A percentile compares a stretch with the other conserved stretches of the same genome.
Evolutionary conservation across 1,140 invertebrate genomes (phyloP).

Genomic region (Lordiphosa collinella): DNA sequence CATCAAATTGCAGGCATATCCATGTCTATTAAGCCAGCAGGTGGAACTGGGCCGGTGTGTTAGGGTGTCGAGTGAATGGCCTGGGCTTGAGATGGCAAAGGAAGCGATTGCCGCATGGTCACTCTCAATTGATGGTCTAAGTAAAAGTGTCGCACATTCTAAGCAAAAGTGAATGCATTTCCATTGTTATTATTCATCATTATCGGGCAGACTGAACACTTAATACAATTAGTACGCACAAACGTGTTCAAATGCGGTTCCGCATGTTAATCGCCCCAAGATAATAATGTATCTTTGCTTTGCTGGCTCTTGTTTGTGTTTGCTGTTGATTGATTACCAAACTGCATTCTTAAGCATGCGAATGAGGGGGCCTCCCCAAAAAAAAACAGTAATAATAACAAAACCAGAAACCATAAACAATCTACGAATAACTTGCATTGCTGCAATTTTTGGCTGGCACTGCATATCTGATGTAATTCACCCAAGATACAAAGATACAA

Average conservation of each 20-base stretch:
- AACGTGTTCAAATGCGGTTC: constrained; percentile 75
- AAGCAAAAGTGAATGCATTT: constrained; percentile 34
- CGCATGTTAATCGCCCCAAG: constrained; percentile 33
- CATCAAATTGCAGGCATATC: constrained; percentile 41
- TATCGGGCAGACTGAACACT: constrained; percentile 27
- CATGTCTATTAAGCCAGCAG: constrained; percentile 15
- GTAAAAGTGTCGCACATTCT: constrained; percentile 65
- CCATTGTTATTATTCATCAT: constrained; percentile 8
- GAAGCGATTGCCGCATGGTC: constrained; percentile 4
- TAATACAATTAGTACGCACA: constrained; percentile 57
- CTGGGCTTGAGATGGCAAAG: constrained; percentile 7
- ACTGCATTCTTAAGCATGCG: constrained; percentile 37
- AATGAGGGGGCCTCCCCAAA: neutral
- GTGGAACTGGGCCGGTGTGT: constrained; percentile 54
- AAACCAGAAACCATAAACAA: constrained; percentile 20
- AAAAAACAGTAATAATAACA: constrained; percentile 18
- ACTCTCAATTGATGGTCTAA: constrained; percentile 55
- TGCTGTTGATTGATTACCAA: constrained; percentile 35
- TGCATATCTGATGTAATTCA: constrained; percentile 32
- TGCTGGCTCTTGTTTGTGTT: constrained; percentile 33
- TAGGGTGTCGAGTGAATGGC: constrained; percentile 49
- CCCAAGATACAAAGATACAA: constrained; percentile 13
- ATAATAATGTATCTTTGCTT: constrained; percentile 24
- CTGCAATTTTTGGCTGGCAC: constrained; percentile 23
- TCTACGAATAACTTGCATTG: constrained; percentile 35